Evolutionary conservation across 2,797 vertebrate species (phyloP), one percentile per base, ranked within the genome.

Genomic region (Pseudotriccus pelzelni): DNA sequence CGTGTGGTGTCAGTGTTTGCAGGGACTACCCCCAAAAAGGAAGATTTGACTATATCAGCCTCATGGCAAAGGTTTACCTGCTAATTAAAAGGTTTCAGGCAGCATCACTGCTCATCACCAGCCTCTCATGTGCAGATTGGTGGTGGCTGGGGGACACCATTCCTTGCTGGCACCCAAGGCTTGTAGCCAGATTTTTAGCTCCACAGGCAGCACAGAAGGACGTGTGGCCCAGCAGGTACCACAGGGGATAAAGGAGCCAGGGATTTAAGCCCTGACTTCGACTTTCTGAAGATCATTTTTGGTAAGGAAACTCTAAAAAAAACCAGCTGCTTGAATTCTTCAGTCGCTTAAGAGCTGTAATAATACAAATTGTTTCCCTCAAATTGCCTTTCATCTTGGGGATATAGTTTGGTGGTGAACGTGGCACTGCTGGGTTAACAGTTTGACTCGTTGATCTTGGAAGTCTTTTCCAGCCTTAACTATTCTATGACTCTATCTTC

Each of bases 401-500:
- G 23, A 2, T 22, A 13, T 37, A 20, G 49, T 44, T 43, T 69
- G 43, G 20, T 44, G 37, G 37, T 16, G 27, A 83, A 39, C 0
- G 0, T n/a, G 32, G 36, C 49, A 75, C 32, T 56, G 27, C 36
- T 69, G 72, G 14, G 11, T 59, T 52, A 46, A 15, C n/a, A 30
- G 7, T 2, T 37, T 37, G 14, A 39, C 44, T 46, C 0, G 0
- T 49, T 34, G 28, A 62, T 2, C 37, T 34, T 2, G 22, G n/a
- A 50, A 58, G 14, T 1, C 9, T 39, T 70, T 83, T 44, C 56
- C 28, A 83, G 36, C 23, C 43, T 56, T 30, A 50, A n/a, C 43
- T 44, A 5, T 49, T 36, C 46, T 37, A 6, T 49, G 27, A 37
- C 18, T 30, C 49, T 5, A 7, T 28, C 28, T 52, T 60, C 55